Evolutionary conservation across 2,888 invertebrate genomes (phyloP), one percentile per base, ranked within the genome.

Genomic region (Timema podura): DNA sequence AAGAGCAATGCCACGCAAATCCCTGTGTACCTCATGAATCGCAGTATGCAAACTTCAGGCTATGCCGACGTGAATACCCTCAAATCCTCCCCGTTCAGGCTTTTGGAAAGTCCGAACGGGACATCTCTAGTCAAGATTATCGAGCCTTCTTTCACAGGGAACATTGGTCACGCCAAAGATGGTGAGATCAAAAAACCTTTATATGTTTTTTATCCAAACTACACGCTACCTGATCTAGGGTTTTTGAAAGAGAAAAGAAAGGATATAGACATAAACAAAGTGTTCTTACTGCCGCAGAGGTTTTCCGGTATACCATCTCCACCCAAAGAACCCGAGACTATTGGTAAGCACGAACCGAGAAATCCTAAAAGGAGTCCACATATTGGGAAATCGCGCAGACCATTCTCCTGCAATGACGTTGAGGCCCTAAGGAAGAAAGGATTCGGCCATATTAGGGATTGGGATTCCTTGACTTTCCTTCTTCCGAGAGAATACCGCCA

Each of bases 391-490:
- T 9, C 65, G 82, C 84, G 86, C 76, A 82, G 90, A 73, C 93
- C 93, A 1, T 90, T 92, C 78, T 92, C 92, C 64, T 91, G 89
- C 78, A 91, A 89, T 76, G 94, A 95, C 78, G 86, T 93, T 67
- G 95, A 95, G 81, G 86, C 89, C 73, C 81, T 95, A 54, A 89
- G 90, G 78, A 90, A 90, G 78, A 89, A 91, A 80, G 92, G 93
- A 68, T 89, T 93, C 74, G 86, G 88, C 59, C 95, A 96, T 79
- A 90, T 97, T 9, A 88, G 90, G 79, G 97, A 97, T 81, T 97
- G 96, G 96, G 93, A 95, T 77, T 96, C 95, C 0, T 83, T 97
- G 68, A 93, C 92, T 76, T 91, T 96, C 75, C 85, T 97, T 66
- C 82, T 97, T 73, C 97, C 97, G 5, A 84, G 86, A 74, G 95